These are phyloP conservation scores for Noctilio leporinus DNA, from an alignment of 2,113 vertebrate species.

Conservation along the genomic window DNA sequence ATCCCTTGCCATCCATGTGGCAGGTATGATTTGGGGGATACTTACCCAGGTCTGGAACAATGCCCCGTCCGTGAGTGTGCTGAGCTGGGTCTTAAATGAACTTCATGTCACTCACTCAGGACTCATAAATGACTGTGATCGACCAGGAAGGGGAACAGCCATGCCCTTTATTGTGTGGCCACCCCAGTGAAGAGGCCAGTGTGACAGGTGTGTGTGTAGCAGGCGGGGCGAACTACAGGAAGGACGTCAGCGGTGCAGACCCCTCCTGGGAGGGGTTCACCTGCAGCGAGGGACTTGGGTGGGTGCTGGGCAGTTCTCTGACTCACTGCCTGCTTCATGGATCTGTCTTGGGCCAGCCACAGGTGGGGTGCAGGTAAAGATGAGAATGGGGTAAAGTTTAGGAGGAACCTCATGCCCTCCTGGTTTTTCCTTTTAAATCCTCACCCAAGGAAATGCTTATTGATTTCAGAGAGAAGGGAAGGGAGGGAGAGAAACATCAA, in stretches of 20 bases:
- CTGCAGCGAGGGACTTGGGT: neutral
- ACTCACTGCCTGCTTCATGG: neutral
- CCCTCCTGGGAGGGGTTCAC: neutral
- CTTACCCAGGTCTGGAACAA: neutral
- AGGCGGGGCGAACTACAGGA: neutral
- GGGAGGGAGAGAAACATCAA: no score
- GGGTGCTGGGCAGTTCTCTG: neutral
- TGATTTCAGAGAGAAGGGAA: no score
- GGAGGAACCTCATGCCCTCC: neutral
- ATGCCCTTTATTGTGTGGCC: no score
- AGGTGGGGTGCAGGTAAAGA: neutral
- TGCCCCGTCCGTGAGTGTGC: neutral
- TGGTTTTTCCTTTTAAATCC: neutral
- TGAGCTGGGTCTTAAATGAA: neutral
- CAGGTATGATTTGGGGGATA: neutral
- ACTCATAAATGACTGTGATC: fast-evolving
- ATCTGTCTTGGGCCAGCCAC: neutral
- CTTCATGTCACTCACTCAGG: neutral
- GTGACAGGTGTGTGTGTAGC: fast-evolving
- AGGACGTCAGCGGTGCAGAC: neutral
- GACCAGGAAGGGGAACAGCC: no score
- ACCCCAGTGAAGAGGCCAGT: neutral
- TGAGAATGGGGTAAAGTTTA: neutral
- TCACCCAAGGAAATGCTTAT: neutral
- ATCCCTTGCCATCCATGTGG: neutral